These are phyloP conservation scores for Xenopus petersii DNA, from an alignment of 2,797 vertebrate genomes.

Conservation along the genomic window DNA sequence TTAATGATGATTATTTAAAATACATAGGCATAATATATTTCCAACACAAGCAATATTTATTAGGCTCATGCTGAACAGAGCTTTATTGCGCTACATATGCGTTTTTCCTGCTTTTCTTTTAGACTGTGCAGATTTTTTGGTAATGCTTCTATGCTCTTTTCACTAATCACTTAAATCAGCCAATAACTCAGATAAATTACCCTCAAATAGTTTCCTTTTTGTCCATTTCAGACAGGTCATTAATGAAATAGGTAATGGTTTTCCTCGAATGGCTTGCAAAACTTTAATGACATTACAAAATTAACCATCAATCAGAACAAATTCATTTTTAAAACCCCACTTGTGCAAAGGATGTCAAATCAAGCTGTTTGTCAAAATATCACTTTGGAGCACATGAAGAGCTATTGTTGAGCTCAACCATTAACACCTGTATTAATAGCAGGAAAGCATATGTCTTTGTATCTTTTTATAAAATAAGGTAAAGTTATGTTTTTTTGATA, in stretches of 20 bases:
- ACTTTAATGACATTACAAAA: neutral
- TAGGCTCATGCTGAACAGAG: too few species aligned
- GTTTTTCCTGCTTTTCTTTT: too few species aligned
- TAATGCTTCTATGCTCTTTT: too few species aligned
- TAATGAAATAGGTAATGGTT: neutral
- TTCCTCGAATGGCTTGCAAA: slow-evolving; percentile 8
- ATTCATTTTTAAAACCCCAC: neutral
- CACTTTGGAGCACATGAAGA: slow-evolving; percentile 30
- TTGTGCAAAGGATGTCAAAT: slow-evolving; percentile 15
- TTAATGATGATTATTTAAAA: too few species aligned
- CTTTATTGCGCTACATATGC: too few species aligned
- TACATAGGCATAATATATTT: too few species aligned
- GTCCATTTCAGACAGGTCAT: neutral
- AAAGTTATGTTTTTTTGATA: slow-evolving; percentile 60
- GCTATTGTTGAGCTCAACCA: slow-evolving; percentile 29
- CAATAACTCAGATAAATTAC: slow-evolving; percentile 4
- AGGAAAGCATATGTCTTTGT: slow-evolving; percentile 38
- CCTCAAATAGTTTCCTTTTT: neutral
- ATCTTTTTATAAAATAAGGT: slow-evolving; percentile 56
- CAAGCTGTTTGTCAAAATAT: neutral
- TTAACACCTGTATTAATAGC: slow-evolving; percentile 43
- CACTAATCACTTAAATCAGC: too few species aligned
- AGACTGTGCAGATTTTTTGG: too few species aligned
- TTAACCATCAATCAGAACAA: slow-evolving; percentile 6
- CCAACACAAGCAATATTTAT: too few species aligned